These are phyloP conservation scores for Cyphomyrus discorhynchus DNA, from an alignment of 2,113 vertebrate genomes.

Conservation along the genomic window DNA sequence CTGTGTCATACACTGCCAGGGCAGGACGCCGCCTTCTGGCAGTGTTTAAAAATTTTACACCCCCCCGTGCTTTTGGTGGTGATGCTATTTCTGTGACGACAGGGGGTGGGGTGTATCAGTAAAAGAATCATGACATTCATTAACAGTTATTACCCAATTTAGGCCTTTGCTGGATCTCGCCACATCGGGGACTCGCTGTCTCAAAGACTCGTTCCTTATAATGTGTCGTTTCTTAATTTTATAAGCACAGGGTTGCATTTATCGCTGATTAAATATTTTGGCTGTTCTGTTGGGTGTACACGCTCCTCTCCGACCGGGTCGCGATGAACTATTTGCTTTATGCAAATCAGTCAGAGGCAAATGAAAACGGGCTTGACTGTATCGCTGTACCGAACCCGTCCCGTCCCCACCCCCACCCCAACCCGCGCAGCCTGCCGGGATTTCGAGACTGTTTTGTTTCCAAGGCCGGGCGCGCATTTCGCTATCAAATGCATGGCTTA, in stretches of 20 bases:
- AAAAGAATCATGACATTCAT: conserved; percentile 10
- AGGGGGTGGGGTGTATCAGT: background rate
- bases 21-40: background rate
- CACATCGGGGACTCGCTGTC: background rate
- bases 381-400: background rate
- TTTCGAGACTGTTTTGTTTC: background rate
- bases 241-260: background rate
- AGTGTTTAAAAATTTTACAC: background rate
- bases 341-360: background rate
- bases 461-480: background rate
- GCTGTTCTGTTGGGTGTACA: background rate
- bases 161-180: background rate
- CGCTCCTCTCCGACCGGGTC: background rate
- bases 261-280: background rate
- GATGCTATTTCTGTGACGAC: background rate
- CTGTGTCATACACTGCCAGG: background rate
- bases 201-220: background rate
- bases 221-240: background rate
- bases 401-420: background rate
- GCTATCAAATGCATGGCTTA: background rate
- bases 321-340: background rate
- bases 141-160: background rate
- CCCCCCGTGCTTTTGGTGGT: background rate
- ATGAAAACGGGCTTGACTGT: conserved; percentile 16
- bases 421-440: background rate